These are phyloP conservation scores for Urophycis tenuis DNA, from an alignment of 2,797 vertebrate genomes.

Conservation along the genomic window DNA sequence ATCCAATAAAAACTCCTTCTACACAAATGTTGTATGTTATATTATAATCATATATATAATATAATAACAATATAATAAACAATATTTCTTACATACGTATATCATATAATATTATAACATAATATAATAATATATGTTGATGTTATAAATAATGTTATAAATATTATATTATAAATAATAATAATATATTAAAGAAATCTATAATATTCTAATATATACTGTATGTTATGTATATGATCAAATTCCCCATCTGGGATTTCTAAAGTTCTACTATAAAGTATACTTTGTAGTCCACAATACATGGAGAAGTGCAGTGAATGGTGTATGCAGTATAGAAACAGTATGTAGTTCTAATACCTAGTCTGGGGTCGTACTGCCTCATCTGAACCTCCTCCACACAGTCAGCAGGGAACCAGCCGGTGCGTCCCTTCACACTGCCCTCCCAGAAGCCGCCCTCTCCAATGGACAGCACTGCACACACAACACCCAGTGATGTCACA, in stretches of 20 bases:
- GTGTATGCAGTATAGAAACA: no score
- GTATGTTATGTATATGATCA: no score
- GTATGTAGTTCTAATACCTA: slow-evolving; percentile 65
- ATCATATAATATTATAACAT: neutral
- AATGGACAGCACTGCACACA: slow-evolving; percentile 81
- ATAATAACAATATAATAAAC: no score
- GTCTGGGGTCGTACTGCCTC: slow-evolving; percentile 87
- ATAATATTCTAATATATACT: no score
- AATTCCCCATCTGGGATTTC: no score
- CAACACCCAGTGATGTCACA: neutral
- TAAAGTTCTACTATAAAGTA: no score
- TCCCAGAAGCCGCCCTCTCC: slow-evolving; percentile 98
- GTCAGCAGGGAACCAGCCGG: slow-evolving; percentile 97
- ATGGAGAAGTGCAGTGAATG: no score
- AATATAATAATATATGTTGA: no score
- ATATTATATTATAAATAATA: no score
- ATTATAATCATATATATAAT: neutral
- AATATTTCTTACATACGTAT: neutral
- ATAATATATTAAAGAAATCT: no score
- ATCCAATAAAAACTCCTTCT: neutral
- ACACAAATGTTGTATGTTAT: neutral
- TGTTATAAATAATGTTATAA: no score
- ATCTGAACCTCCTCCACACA: slow-evolving; percentile 98
- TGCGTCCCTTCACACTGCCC: slow-evolving; percentile 90
- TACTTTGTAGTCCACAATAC: no score